phyloP scores from a whole-genome alignment of 2,113 vertebrate species.

The Cacatua alba region DNA sequence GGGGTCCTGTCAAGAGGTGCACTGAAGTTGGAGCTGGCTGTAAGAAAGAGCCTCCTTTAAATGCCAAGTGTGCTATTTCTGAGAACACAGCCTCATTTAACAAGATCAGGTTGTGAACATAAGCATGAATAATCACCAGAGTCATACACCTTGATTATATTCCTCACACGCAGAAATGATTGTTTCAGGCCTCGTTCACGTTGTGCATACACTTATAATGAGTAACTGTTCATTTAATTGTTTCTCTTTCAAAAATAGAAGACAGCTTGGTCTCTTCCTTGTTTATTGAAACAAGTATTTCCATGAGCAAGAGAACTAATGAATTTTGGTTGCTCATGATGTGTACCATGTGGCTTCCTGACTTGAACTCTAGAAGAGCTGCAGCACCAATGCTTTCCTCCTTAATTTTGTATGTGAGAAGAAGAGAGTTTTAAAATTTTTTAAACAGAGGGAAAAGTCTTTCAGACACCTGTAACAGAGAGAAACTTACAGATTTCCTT shows the following conservation, averaged over 20 bases:
- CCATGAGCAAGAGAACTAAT: background rate
- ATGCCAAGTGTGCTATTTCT: background rate
- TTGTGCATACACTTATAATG: background rate
- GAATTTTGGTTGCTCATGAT: background rate
- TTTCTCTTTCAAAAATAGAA: slow-evolving; percentile 8
- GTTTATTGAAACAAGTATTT: slow-evolving; percentile 2
- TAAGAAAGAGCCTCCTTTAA: background rate
- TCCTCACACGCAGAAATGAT: background rate
- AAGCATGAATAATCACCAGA: slow-evolving; percentile 6
- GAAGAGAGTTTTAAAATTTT: background rate
- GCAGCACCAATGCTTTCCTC: background rate
- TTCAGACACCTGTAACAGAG: background rate
- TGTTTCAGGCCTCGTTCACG: background rate
- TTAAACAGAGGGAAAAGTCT: background rate
- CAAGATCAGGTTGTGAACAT: background rate
- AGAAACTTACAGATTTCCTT: background rate
- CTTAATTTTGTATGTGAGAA: background rate
- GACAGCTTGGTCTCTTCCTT: background rate
- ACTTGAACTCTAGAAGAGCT: background rate
- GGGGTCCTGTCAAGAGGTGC: background rate
- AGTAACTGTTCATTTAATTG: slow-evolving; percentile 31
- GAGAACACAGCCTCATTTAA: background rate
- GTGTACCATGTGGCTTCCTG: background rate
- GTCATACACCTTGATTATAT: background rate
- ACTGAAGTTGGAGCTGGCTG: background rate